Conservation (phyloP, 2,113 vertebrate species). For the Gracilinanus agilis region DNA sequence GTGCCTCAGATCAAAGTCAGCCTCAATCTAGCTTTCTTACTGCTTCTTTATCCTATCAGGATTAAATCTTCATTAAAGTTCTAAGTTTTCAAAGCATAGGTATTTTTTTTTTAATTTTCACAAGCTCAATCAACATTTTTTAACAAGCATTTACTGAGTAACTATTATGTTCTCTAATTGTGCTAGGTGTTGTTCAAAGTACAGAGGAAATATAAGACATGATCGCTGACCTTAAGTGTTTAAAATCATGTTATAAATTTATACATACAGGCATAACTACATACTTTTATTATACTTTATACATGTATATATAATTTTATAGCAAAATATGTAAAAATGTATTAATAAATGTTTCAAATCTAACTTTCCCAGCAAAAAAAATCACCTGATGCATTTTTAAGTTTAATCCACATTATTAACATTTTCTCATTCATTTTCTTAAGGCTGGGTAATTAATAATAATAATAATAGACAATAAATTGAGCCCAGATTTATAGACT, state of each 20-base stretch:
- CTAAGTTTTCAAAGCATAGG: not conserved
- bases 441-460: not conserved
- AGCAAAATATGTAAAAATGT: not conserved
- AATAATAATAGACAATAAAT: not conserved
- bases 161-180: not conserved
- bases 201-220: not conserved
- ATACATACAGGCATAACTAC: not conserved
- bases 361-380: not conserved
- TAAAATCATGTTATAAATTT: too few relatives aligned
- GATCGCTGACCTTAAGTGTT: too few relatives aligned
- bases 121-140: not conserved
- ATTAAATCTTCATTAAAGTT: not conserved
- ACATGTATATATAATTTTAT: not conserved
- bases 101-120: not conserved
- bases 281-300: not conserved
- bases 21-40: not conserved
- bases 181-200: not conserved
- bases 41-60: not conserved
- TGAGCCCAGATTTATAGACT: not conserved
- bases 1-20: not conserved
- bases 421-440: not conserved
- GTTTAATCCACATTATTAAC: not conserved
- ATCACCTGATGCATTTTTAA: not conserved
- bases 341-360: not conserved
- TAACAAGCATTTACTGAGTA: not conserved